Evolutionary conservation across 2,888 invertebrate species (phyloP).

Genomic region (Megalurothrips usitatus): DNA sequence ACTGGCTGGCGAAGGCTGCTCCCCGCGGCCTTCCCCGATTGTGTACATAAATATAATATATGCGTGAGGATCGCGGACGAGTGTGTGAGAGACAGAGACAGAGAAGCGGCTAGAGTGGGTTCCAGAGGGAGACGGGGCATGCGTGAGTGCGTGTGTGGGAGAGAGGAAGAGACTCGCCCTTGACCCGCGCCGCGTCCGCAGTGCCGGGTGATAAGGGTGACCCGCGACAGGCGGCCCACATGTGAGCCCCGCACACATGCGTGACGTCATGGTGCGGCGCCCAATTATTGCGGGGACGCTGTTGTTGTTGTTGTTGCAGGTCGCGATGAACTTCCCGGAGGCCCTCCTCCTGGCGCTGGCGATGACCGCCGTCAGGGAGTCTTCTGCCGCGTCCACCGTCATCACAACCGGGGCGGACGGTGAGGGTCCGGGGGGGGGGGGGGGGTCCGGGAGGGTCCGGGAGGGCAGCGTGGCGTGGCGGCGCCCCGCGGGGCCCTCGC

Average conservation of each 20-base stretch:
- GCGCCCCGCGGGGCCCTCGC: not conserved
- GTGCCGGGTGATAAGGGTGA: not conserved
- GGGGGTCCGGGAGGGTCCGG: not conserved
- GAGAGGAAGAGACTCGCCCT: no score
- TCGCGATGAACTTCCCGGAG: not conserved
- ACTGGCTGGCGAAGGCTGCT: not conserved
- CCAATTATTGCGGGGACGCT: not conserved
- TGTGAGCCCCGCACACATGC: not conserved
- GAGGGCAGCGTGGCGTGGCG: not conserved
- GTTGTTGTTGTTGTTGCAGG: no score
- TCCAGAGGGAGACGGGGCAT: not conserved
- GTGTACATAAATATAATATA: not conserved
- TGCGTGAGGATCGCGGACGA: no score
- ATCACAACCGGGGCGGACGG: not conserved
- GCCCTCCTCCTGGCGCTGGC: not conserved
- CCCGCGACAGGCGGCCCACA: not conserved
- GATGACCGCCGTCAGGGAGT: not conserved
- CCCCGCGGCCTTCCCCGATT: not conserved
- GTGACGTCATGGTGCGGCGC: not conserved
- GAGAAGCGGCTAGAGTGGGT: not conserved
- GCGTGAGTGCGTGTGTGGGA: not conserved
- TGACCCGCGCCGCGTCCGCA: not conserved
- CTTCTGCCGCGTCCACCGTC: not conserved
- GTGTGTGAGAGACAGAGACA: not conserved
- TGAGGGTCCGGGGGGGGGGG: not conserved